phyloP scores from a whole-genome alignment of 2,797 vertebrate species.

The Sphenodon punctatus region DNA sequence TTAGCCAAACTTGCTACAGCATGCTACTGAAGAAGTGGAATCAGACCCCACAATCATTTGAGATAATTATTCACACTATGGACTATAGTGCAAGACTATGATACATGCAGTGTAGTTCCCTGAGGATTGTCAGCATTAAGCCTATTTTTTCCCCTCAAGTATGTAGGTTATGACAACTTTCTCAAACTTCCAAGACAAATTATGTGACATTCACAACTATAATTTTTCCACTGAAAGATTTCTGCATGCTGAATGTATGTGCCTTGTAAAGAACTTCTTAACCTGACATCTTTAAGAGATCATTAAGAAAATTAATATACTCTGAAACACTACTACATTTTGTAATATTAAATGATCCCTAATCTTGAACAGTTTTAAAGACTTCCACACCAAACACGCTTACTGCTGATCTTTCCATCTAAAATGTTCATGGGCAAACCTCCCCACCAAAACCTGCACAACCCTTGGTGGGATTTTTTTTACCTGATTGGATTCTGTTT shows the following conservation, averaged over 20 bases:
- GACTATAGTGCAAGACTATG: neutral
- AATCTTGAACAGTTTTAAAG: slow-evolving; percentile 4
- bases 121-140: neutral
- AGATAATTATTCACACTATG: neutral
- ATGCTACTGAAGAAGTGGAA: neutral
- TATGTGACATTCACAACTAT: neutral
- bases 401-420: neutral
- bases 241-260: no score
- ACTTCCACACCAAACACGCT: neutral
- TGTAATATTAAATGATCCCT: neutral
- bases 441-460: no score
- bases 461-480: no score
- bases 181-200: neutral
- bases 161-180: neutral
- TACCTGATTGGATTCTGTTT: slow-evolving; percentile 94
- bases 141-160: neutral
- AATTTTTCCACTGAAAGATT: neutral
- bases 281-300: slow-evolving; percentile 24
- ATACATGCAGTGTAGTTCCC: neutral
- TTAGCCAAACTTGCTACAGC: neutral
- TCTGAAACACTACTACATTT: no score
- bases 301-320: no score
- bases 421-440: slow-evolving; percentile 22
- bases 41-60: neutral
- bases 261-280: neutral